These are phyloP conservation scores for Perdita meconis DNA, from an alignment of 2,888 invertebrate genomes.

Conservation along the genomic window DNA sequence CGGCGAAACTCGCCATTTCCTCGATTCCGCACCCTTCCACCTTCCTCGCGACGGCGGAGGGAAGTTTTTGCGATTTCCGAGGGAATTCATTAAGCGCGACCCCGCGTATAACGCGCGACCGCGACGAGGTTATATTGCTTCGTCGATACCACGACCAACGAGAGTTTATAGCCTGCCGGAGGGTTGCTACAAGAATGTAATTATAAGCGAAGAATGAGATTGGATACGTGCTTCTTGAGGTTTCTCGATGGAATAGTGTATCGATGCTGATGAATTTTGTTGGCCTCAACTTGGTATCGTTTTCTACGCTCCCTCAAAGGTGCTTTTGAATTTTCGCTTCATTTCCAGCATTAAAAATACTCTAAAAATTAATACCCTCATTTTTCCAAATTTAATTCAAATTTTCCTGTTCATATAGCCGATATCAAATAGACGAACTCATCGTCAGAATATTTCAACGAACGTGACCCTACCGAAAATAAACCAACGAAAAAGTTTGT, in stretches of 20 bases:
- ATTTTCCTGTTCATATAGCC: no score
- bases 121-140: conserved; percentile 32
- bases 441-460: no score
- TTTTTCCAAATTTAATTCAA: no score
- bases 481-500: no score
- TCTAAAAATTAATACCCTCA: no score
- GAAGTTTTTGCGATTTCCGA: conserved; percentile 21
- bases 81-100: conserved; percentile 43
- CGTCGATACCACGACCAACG: conserved; percentile 22
- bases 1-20: conserved; percentile 3
- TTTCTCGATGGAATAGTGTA: neutral
- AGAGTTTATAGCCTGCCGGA: neutral
- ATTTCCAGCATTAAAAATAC: neutral
- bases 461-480: no score
- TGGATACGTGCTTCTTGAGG: neutral
- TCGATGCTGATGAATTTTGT: neutral
- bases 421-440: no score
- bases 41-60: neutral
- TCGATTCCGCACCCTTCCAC: neutral
- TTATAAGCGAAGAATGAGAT: neutral
- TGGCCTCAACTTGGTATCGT: no score
- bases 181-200: neutral
- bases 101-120: conserved; percentile 11
- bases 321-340: no score
- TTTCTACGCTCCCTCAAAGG: no score